phyloP scores from a whole-genome alignment of 2,113 vertebrate genomes.

The Coturnix japonica region DNA sequence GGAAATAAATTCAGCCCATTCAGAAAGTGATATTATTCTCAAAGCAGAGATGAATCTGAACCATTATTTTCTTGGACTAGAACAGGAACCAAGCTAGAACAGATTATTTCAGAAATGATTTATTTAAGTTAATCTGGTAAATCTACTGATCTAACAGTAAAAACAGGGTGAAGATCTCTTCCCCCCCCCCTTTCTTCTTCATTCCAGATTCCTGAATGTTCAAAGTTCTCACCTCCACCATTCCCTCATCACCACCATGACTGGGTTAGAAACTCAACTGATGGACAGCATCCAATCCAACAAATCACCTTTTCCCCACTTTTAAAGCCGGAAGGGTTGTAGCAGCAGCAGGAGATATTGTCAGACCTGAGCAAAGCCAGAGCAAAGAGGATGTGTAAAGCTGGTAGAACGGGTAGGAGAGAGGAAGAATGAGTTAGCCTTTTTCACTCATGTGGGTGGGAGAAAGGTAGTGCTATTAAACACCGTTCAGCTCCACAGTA shows the following conservation, averaged over 20 bases:
- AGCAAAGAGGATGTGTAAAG: neutral
- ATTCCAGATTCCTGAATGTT: neutral
- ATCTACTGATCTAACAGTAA: neutral
- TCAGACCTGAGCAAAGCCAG: neutral
- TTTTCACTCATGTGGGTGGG: slow-evolving; percentile 16
- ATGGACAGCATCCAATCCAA: rapidly evolving
- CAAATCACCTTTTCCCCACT: neutral
- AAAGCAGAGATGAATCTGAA: neutral
- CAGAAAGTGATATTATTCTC: neutral
- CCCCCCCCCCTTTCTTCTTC: neutral
- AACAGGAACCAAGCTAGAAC: neutral
- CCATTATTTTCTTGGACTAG: neutral
- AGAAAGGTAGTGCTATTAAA: slow-evolving; percentile 20
- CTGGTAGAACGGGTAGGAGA: neutral
- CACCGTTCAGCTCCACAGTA: neutral
- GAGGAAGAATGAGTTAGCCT: slow-evolving; percentile 55
- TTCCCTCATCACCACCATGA: neutral
- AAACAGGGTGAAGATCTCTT: neutral
- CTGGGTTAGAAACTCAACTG: neutral
- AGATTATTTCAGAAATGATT: neutral
- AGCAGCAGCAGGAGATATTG: neutral
- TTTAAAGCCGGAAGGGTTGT: neutral
- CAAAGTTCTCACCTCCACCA: neutral
- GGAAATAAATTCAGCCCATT: neutral
- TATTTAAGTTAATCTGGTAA: neutral